A percentile compares a stretch with the other conserved stretches of the same genome.
phyloP scores from a whole-genome alignment of 2,113 vertebrate genomes.

The Pollachius pollachius region DNA sequence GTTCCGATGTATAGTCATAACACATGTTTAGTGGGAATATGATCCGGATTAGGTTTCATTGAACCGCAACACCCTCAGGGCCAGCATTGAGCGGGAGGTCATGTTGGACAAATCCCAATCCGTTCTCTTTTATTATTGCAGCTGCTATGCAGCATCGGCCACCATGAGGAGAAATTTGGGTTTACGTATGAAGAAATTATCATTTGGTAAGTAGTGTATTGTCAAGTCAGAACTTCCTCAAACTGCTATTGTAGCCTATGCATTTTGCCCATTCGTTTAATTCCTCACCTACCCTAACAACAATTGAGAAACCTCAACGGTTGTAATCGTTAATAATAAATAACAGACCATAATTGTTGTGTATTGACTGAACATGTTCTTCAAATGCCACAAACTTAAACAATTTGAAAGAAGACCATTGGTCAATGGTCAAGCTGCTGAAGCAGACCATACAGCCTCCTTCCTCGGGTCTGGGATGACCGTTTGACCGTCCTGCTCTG shows the following conservation, averaged over 20 bases:
- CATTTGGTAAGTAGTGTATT: constrained; percentile 86
- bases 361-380: no score
- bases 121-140: constrained; percentile 55
- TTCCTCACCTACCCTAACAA: neutral
- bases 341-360: no score
- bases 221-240: neutral
- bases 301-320: neutral
- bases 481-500: neutral
- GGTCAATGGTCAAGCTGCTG: no score
- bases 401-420: no score
- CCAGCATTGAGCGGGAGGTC: neutral
- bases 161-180: constrained; percentile 91
- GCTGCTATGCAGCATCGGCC: constrained; percentile 93
- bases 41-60: neutral
- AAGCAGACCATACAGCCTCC: no score
- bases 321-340: no score
- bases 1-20: neutral
- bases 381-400: no score
- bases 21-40: neutral
- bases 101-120: neutral
- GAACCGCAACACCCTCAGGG: neutral
- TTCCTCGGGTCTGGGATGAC: no score
- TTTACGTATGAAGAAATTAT: constrained; percentile 98
- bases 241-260: neutral
- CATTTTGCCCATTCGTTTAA: neutral